Conservation (phyloP, 1,140 invertebrate genomes). For the Maconellicoccus hirsutus region DNA sequence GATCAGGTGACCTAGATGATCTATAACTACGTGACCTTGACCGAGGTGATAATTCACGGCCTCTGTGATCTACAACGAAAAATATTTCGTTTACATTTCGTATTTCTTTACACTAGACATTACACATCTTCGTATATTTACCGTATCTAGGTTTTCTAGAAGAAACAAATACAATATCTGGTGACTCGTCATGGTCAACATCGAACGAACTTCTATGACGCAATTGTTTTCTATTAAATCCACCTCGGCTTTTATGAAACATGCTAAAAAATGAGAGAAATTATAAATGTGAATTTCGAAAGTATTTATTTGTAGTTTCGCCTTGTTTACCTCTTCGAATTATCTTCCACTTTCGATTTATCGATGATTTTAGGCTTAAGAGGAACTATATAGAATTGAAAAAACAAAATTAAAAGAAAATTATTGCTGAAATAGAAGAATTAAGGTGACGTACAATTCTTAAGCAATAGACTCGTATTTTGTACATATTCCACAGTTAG, state of each 20-base stretch:
- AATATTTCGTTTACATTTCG: too few relatives aligned
- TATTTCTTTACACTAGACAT: too few relatives aligned
- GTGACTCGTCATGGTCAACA: conserved; percentile 22
- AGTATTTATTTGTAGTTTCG: neutral
- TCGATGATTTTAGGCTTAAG: neutral
- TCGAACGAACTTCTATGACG: conserved; percentile 22
- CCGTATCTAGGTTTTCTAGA: neutral
- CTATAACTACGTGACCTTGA: conserved; percentile 27
- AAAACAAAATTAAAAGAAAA: neutral
- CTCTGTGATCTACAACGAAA: neutral
- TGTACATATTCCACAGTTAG: conserved; percentile 27
- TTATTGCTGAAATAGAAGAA: neutral
- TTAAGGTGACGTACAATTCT: conserved; percentile 25
- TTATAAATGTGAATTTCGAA: neutral
- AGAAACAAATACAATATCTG: neutral
- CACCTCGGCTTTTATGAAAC: conserved; percentile 27
- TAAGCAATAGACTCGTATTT: conserved; percentile 19
- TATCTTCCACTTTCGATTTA: neutral
- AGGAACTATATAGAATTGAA: neutral
- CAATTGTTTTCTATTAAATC: conserved; percentile 26
- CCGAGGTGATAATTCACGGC: neutral
- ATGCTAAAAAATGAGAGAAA: conserved; percentile 15
- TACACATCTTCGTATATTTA: neutral
- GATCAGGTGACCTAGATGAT: conserved; percentile 25
- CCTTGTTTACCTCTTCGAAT: conserved; percentile 11